phyloP scores from a whole-genome alignment of 1,140 invertebrate genomes.

The Drosophila azteca region DNA sequence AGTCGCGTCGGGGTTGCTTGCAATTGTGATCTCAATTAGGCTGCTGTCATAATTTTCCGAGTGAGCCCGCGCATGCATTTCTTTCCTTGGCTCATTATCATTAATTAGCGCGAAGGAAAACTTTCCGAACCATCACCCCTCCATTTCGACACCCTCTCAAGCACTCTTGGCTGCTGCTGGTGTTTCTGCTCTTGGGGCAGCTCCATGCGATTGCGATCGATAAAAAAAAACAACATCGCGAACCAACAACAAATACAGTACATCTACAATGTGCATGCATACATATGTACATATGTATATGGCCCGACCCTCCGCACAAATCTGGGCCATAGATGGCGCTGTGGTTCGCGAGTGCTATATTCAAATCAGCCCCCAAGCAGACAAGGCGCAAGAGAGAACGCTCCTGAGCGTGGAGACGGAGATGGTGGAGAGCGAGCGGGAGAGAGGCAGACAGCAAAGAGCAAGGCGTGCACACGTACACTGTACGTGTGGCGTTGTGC shows the following conservation, averaged over 20 bases:
- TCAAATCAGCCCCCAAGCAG: slow-evolving; percentile 70
- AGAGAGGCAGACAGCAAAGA: slow-evolving; percentile 7
- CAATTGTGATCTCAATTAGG: slow-evolving; percentile 61
- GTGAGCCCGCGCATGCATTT: slow-evolving; percentile 42
- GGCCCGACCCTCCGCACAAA: slow-evolving; percentile 40
- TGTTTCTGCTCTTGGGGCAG: not conserved
- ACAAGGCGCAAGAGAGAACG: slow-evolving; percentile 18
- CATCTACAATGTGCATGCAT: slow-evolving; percentile 47
- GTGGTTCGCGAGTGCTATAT: slow-evolving; percentile 54
- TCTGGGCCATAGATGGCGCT: slow-evolving; percentile 77
- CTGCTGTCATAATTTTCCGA: slow-evolving; percentile 51
- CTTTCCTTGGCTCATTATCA: slow-evolving; percentile 69
- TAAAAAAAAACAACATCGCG: slow-evolving; percentile 50
- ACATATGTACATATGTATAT: slow-evolving; percentile 38
- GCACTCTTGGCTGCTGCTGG: slow-evolving; percentile 5
- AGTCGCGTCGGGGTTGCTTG: slow-evolving; percentile 16
- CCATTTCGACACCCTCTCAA: not conserved
- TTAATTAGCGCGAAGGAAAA: slow-evolving; percentile 59
- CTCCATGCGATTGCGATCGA: slow-evolving; percentile 36
- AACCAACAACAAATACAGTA: slow-evolving; percentile 37
- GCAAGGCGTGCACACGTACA: slow-evolving; percentile 50
- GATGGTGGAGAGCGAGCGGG: slow-evolving; percentile 26
- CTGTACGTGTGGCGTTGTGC: slow-evolving; percentile 36
- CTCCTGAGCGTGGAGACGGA: not conserved
- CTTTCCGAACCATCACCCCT: slow-evolving; percentile 2